Evolutionary conservation across 2,113 vertebrate species (phyloP).

Genomic region (Odocoileus hemionus): DNA sequence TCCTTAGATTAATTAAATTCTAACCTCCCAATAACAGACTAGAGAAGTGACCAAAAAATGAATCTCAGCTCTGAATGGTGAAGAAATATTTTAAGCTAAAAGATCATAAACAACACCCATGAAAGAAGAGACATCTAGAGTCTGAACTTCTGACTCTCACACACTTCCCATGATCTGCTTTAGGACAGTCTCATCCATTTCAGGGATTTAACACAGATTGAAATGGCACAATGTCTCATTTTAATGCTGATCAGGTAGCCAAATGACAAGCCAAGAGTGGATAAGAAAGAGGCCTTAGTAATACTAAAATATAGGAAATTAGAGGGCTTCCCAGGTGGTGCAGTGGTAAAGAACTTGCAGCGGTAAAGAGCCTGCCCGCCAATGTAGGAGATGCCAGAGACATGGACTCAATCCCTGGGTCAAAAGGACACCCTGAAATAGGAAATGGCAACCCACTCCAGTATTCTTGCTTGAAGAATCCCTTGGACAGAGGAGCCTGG

Average conservation of each 20-base stretch:
- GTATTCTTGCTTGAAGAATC: neutral
- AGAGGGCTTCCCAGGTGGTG: neutral
- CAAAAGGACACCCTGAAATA: neutral
- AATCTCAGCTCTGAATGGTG: neutral
- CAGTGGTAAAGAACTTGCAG: rapidly evolving
- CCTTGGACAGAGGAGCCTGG: neutral
- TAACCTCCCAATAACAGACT: neutral
- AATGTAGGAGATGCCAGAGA: neutral
- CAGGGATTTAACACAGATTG: neutral
- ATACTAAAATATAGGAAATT: neutral
- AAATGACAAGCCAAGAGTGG: neutral
- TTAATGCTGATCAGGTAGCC: neutral
- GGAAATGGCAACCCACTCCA: neutral
- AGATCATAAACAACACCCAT: neutral
- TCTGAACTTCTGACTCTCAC: neutral
- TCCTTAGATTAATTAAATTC: neutral
- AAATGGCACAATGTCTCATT: neutral
- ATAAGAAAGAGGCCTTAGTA: neutral
- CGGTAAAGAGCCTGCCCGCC: neutral
- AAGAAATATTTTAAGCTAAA: neutral
- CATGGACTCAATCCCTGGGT: neutral
- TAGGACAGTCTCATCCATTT: neutral
- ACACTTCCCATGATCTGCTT: neutral
- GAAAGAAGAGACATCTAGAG: neutral
- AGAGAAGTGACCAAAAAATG: neutral